Base-by-base conservation (phyloP, 2,888 invertebrate genomes). In the Mythimna impura region DNA sequence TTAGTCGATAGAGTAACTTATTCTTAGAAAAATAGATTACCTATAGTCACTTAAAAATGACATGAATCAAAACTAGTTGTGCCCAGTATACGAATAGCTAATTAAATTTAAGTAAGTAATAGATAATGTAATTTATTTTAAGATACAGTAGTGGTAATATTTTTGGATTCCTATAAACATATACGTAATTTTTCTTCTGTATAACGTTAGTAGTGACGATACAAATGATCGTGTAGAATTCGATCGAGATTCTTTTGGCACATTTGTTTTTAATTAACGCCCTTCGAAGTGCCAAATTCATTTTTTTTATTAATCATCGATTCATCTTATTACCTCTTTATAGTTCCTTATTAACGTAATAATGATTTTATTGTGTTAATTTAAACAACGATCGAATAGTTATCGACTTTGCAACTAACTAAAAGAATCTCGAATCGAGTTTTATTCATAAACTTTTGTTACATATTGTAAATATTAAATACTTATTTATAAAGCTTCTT, bases 101-200 rank as follows among this genome's bases (percentile, higher is more conserved):
- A 93, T 91, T 94, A 94, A 94, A 91, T 73, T 85, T 89, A 94
- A 94, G 93, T 92, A 92, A 92, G 93, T 92, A 92, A 92, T 94
- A 85, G 87, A 77, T 86, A 93, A 91, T 92, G 90, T 95, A 95
- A 95, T 95, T 96, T 96, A 96, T 96, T 94, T 92, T 96, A 96
- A 96, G 96, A 95, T 93, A 95, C 94, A 94, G 93, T 96, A 95
- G 95, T 89, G 86, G 91, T 96, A 96, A 96, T 96, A 96, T 96
- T 96, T 96, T 96, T 96, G 95, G 96, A 96, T 96, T 96, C 96
- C 96, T 96, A 96, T 96, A 96, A 95, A 94, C 92, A 93, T 96
- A 95, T 95, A 96, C 96, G 95, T 96, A 96, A 95, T 90, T 93
- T 91, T 89, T 89, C 91, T 93, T 90, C 91, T 92, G 91, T 93